Conservation (phyloP, 2,797 vertebrate genomes). For the Falco naumanni region DNA sequence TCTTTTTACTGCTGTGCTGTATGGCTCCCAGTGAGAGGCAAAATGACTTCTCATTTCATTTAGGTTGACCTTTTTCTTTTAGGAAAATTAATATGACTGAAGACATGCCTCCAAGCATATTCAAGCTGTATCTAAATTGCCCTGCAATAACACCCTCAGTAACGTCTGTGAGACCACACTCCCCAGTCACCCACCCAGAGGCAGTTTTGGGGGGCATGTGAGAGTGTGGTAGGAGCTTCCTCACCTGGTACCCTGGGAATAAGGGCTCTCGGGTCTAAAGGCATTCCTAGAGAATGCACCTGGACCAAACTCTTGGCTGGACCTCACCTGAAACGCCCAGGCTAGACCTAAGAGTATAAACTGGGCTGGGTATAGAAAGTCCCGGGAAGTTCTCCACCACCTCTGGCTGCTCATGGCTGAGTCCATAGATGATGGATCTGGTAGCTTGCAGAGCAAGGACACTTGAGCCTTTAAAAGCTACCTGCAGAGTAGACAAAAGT, state of each 20-base stretch:
- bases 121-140: background rate
- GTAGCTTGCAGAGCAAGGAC: background rate
- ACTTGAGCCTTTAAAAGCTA: background rate
- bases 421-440: background rate
- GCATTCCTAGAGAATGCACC: background rate
- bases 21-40: background rate
- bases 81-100: background rate
- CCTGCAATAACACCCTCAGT: background rate
- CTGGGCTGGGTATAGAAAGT: background rate
- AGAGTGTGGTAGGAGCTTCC: background rate
- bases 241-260: background rate
- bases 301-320: background rate
- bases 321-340: background rate
- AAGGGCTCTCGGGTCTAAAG: background rate
- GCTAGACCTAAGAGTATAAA: background rate
- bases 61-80: background rate
- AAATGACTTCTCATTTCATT: background rate
- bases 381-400: background rate
- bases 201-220: background rate
- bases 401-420: background rate
- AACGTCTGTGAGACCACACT: background rate
- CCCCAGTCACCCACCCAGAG: background rate
- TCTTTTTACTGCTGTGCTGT: background rate
- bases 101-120: background rate
- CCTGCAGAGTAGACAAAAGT: background rate